A percentile compares a stretch with the other conserved stretches of the same genome.
Conservation (phyloP, 2,888 invertebrate genomes). For the Apotomis turbidana region DNA sequence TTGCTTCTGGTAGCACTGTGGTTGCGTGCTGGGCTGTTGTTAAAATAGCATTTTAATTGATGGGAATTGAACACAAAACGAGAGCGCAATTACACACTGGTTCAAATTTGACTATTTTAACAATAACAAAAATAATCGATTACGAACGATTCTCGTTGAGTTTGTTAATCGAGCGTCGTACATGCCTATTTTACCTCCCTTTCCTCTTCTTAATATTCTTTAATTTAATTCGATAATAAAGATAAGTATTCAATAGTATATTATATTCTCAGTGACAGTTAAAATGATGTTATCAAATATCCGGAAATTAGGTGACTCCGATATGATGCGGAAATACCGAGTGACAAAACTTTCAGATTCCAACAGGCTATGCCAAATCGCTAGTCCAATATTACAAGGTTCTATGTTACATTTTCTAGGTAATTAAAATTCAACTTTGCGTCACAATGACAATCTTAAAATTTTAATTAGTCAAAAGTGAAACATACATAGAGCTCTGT, state of each 20-base stretch:
- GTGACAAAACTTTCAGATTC: neutral
- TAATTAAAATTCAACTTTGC: too few relatives aligned
- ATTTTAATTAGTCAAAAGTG: too few relatives aligned
- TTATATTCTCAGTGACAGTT: neutral
- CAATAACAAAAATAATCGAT: neutral
- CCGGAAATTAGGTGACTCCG: neutral
- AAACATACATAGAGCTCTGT: too few relatives aligned
- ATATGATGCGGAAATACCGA: neutral
- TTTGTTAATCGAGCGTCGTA: too few relatives aligned
- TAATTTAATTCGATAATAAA: neutral
- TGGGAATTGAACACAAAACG: neutral
- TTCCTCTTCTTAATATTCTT: too few relatives aligned
- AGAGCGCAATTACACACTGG: neutral
- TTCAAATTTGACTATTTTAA: neutral
- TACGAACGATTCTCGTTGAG: too few relatives aligned
- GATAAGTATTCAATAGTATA: too few relatives aligned
- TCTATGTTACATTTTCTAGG: too few relatives aligned
- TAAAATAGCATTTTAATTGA: constrained; percentile 6
- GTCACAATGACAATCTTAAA: too few relatives aligned
- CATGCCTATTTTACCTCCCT: too few relatives aligned
- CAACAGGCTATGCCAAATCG: constrained; percentile 1
- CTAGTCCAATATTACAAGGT: too few relatives aligned
- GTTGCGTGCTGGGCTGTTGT: constrained; percentile 22
- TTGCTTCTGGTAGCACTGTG: constrained; percentile 10
- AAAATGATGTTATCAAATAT: neutral